Base-by-base conservation (phyloP, 2,888 invertebrate genomes). In the Merodon equestris region DNA sequence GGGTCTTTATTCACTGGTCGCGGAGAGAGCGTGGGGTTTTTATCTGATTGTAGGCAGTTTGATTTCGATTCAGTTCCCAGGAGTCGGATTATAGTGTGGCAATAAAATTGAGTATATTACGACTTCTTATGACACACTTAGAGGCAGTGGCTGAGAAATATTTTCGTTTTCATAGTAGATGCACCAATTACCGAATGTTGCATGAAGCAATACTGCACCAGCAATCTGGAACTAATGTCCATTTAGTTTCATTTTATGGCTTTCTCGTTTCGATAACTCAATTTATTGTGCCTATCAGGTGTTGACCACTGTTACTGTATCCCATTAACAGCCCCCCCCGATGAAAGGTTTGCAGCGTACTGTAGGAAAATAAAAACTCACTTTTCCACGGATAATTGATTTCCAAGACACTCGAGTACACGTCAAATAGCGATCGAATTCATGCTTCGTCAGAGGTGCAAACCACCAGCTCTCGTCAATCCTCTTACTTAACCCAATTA, bases 401-500 rank as follows among this genome's bases (percentile, higher is more conserved):
- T 60, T 53, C 13, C 36, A 45, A 45, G 27, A 5, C 27, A 27
- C 27, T 27, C 27, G 27, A 27, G 3, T 27, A 27, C 27, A 27
- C 27, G 7, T 2, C 27, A 27, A 27, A 2, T 27, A 27, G 27
- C 27, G 27, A 27, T 27, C 27, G 27, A 27, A 27, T 27, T 60
- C 47, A 67, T 38, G 67, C 54, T 56, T 60, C 51, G 34, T 14
- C 48, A 19, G 50, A 56, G 17, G 44, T 40, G 14, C 19, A 34
- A 47, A 60, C 45, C 27, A n/a, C 40, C 51, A 17, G 53, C 54
- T 19, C 44, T 57, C 27, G 34, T 36, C 7, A 1, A 13, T 38
- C 36, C n/a, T 53, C 45, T 77, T 67, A 73, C 73, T 73, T 68
- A 73, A 77, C 73, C 51, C 67, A 73, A 67, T 77, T 73, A 73